Base-by-base conservation (phyloP, 2,888 invertebrate species). In the Tiliacea citrago region DNA sequence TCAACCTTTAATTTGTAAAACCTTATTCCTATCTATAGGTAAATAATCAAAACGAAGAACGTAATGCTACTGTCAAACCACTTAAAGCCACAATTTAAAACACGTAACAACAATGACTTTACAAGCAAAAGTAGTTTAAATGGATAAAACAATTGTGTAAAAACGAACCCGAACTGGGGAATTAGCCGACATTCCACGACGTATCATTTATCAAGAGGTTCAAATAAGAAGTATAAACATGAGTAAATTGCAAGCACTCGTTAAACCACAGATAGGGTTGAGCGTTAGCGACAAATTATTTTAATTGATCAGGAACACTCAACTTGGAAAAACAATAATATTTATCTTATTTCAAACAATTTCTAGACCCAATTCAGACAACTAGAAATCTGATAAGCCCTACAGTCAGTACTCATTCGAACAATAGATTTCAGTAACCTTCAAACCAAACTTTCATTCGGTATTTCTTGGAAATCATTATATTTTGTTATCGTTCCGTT, bases 141-240 rank as follows among this genome's bases (percentile, higher is more conserved):
- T 42, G 18, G 39, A 78, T 75, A 75, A 86, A 83, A 83, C 85
- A 88, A 86, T 84, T 84, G 81, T 79, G 57, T 79, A 82, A 83
- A 86, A 58, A 74, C 67, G 84, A 89, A 88, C 88, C 79, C 86
- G 83, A 83, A 85, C 82, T 81, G 86, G 81, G 85, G 89, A 93
- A 94, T 94, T 93, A 94, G 92, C 92, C 83, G 81, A 89, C 92
- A 92, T 94, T 93, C 91, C 92, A 72, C 88, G 90, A 89, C 89
- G 90, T 90, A 90, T 93, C 92, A 93, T 95, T 94, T 93, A 93
- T 95, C 94, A 94, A 92, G 91, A 82, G 88, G 83, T 83, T 29
- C 85, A 93, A 94, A 94, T 93, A 94, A 94, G 91, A 94, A 93
- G 88, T 88, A 86, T 83, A 91, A 92, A 91, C 92, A 91, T 87